Evolutionary conservation across 2,113 vertebrate species (phyloP), one percentile per base, ranked within the genome.

Genomic region (Scatophagus argus): DNA sequence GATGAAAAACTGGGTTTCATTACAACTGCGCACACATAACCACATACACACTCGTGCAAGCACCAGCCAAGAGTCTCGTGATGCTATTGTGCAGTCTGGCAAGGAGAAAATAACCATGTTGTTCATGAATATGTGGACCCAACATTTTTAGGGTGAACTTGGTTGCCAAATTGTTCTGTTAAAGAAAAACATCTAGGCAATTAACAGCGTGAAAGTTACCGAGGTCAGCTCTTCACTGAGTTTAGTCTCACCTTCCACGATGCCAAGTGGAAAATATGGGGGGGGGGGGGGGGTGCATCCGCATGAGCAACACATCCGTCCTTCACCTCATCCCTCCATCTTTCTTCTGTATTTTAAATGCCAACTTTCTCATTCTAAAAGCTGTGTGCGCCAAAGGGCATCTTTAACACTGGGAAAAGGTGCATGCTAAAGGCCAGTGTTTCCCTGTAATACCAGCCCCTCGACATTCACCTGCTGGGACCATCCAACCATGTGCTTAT

Each of bases 1-100:
- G 85, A 88, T 83, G 82, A 92, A 79, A 83, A 86, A 66, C 47
- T 3, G 44, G 29, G 77, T 74, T 78, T 84, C 68, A 79, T 83
- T 74, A 81, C 52, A 32, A 55, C 70, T 74, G 41, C 79, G 9
- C 29, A 49, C 72, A 11, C 1, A 0, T 8, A 36, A 16, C 39
- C 67, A 29, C 21, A 52, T 19, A 47, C 61, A 58, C 54, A 61
- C 70, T 8, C 17, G 2, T 8, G 31, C 4, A 3, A 55, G 66
- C 11, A 0, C 54, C 6, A 49, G 88, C 83, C 87, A 87, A 72
- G 64, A 65, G 19, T 74, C 43, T 69, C 0, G n/a, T 66, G 68
- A 78, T 36, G 81, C 25, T 21, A 23, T 47, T 60, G 66, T 68
- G 49, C 7, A n/a, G 46, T 10, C 52, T 31, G 69, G 73, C 65